phyloP scores from a whole-genome alignment of 2,888 invertebrate genomes.

The Galerucella calmariensis region DNA sequence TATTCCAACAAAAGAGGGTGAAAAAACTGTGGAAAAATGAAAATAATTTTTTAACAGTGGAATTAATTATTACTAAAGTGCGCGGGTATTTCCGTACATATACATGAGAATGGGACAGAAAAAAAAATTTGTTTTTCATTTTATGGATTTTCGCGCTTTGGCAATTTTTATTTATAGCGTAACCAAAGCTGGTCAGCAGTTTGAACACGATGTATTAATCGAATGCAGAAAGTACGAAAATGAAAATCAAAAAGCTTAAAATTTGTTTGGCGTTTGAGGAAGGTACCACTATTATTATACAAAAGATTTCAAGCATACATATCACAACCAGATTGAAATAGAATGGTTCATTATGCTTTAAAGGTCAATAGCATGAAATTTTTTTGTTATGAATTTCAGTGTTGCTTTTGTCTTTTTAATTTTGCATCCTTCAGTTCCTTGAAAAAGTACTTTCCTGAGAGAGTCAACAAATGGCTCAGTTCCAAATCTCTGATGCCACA shows the following conservation, averaged over 20 bases:
- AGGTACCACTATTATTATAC: too few species aligned
- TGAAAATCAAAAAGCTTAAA: background rate
- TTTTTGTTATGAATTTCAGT: too few species aligned
- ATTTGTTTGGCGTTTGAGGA: background rate
- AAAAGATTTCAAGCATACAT: too few species aligned
- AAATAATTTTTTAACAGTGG: constrained; percentile 10
- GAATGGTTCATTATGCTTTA: too few species aligned
- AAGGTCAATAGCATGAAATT: too few species aligned
- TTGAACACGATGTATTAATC: background rate
- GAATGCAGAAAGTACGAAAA: background rate
- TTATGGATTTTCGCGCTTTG: background rate
- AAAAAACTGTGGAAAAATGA: constrained; percentile 6
- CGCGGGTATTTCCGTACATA: constrained; percentile 7
- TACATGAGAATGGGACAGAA: constrained; percentile 20
- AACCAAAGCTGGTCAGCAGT: constrained; percentile 26
- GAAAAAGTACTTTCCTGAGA: too few species aligned
- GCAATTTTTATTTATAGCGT: constrained; percentile 13
- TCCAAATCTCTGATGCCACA: too few species aligned
- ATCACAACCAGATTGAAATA: too few species aligned
- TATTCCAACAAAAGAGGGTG: background rate
- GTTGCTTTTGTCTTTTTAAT: too few species aligned
- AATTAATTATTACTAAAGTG: constrained; percentile 24
- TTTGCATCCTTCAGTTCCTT: too few species aligned
- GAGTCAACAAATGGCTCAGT: too few species aligned
- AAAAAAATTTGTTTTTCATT: constrained; percentile 30